Conservation (phyloP, 2,797 vertebrate genomes). For the Gambelia wislizenii region DNA sequence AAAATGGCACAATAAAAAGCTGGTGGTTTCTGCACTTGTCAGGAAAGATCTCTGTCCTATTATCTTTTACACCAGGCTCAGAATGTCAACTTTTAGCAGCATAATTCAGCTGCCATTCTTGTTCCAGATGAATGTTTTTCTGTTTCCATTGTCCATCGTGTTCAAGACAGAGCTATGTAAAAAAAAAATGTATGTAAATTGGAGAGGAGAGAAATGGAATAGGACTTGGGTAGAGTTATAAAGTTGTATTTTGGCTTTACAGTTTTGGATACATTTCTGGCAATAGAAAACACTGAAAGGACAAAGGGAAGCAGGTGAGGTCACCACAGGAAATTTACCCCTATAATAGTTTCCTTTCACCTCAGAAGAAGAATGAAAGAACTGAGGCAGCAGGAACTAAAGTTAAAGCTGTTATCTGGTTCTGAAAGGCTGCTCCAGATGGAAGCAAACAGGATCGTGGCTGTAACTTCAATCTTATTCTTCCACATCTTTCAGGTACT, state of each 20-base stretch:
- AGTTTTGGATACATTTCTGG: constrained; percentile 34
- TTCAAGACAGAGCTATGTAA: constrained; percentile 16
- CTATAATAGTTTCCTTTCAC: not conserved
- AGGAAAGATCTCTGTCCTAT: constrained; percentile 22
- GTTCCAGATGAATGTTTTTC: constrained; percentile 1
- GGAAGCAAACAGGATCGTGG: not conserved
- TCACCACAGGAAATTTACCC: not conserved
- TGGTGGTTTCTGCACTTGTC: constrained; percentile 29
- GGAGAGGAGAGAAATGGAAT: not conserved
- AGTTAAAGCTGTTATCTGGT: not conserved
- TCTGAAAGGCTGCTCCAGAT: accelerated
- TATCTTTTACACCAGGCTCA: constrained; percentile 9
- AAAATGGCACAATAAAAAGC: not conserved
- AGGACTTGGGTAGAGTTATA: not conserved
- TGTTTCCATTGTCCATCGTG: not conserved
- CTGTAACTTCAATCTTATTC: not conserved
- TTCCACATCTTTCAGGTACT: not conserved
- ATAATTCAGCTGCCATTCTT: constrained; percentile 16
- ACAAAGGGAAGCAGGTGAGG: constrained; percentile 5
- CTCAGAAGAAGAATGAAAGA: not conserved
- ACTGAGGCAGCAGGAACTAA: constrained; percentile 18
- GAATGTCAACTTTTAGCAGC: constrained; percentile 3
- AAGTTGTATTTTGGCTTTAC: constrained; percentile 25
- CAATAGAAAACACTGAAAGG: not conserved
- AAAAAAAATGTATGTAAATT: accelerated